Evolutionary conservation across 1,140 invertebrate species (phyloP), one percentile per base, ranked within the genome.

Genomic region (Aphaenogaster ashmeadi): DNA sequence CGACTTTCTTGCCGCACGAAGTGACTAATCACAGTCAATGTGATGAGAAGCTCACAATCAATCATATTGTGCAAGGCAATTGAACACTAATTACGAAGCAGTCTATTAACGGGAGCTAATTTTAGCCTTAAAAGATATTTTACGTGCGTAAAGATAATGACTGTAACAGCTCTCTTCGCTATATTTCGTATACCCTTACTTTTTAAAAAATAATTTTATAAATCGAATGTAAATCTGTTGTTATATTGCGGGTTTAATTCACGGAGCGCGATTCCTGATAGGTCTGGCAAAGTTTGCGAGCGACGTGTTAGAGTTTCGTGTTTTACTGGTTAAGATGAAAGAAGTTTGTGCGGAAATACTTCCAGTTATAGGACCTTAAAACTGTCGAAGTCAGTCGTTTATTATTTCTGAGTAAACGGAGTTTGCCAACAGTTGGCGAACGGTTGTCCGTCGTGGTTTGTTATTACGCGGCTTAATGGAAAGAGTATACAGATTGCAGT

Each of bases 281-380:
- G 4, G 2, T 47, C 18, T 44, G 36, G 21, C 2, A 41, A 56
- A 44, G 11, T 74, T 44, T 4, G 6, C 15, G 4, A 38, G 36
- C 15, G 27, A 27, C 27, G 27, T 27, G 27, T 27, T 27, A 27
- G 27, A 27, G 27, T 27, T 27, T 27, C 27, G 15, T 41, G 5
- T 41, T 52, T 69, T 27, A 62, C 18, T 18, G 4, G 21, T 74
- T 13, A 38, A 56, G 33, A 74, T 54, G 52, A 56, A 74, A 74
- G 71, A 74, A 74, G 54, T 38, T 75, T 58, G 18, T 54, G 13
- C 41, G 11, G 80, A 83, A 72, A 47, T 58, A 83, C 52, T 83
- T 83, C 18, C 21, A 71, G 66, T 72, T 72, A 21, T 21, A 44
- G 52, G 3, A 58, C 7, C 27, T 83, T 44, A 72, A 74, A 83